Evolutionary conservation across 2,113 vertebrate species (phyloP), one percentile per base, ranked within the genome.

Genomic region (Sphaerodactylus townsendi): DNA sequence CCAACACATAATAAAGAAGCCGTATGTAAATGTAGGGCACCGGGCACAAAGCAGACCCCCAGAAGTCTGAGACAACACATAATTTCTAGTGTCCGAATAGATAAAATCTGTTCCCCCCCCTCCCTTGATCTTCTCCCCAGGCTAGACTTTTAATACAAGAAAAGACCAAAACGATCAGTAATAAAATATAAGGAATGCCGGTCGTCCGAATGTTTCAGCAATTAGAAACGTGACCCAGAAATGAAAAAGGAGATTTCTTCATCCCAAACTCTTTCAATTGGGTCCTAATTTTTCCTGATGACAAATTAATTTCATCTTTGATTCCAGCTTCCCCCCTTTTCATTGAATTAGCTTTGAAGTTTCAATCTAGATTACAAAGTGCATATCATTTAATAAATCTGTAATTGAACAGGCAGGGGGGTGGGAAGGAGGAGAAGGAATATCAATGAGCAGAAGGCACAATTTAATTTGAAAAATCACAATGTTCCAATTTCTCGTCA

Each of bases 271-370:
- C 75, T 73, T 91, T 85, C 82, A 92, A 84, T 76, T 35, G 1
- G 65, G 83, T 35, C 19, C 21, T 62, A 59, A 77, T 83, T 78
- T 69, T 39, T 21, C 9, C 70, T 68, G 86, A 72, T 70, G 85
- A 39, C 77, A 74, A 28, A 86, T 2, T 84, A 83, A 91, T 80
- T 87, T 23, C n/a, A 30, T 81, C 73, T 77, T 87, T 85, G 33
- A 64, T 17, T 74, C 77, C 81, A 23, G 28, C 59, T 28, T 62
- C 89, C 80, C n/a, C 44, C 78, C 81, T 84, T 41, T 65, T 71
- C 8, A 9, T 8, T 90, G 35, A 78, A 79, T 84, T 82, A 91
- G 78, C 84, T 83, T 85, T 80, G 44, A 85, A 87, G 82, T 86
- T 74, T 75, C 74, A 89, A 72, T 69, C 74, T n/a, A 77, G 82